A percentile compares a stretch with the other conserved stretches of the same genome.
Conservation (phyloP, 2,113 vertebrate genomes). For the Stercorarius parasiticus region DNA sequence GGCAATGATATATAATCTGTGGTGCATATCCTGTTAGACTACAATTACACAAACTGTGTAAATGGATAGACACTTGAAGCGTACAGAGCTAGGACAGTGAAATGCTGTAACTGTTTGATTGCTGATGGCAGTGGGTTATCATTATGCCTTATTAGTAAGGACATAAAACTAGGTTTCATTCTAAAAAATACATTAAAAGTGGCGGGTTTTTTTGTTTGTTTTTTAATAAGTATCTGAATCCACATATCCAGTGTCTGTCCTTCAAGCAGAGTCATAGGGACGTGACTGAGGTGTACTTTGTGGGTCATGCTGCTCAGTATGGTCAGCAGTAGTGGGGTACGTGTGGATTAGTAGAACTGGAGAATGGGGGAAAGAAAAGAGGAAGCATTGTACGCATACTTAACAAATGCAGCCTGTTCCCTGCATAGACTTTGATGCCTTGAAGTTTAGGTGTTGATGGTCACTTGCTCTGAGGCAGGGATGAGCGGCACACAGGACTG, state of each 20-base stretch:
- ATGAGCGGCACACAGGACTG: background rate
- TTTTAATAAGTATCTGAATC: background rate
- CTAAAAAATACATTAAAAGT: background rate
- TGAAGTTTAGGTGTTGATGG: background rate
- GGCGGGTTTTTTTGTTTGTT: background rate
- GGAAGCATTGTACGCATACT: background rate
- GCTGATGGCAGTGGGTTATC: background rate
- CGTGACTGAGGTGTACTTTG: background rate
- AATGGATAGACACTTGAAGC: background rate
- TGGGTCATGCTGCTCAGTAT: fast-evolving
- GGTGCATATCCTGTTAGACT: background rate
- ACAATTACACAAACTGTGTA: background rate
- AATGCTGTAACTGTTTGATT: background rate
- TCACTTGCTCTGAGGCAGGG: background rate
- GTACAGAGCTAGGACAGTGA: background rate
- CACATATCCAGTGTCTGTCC: background rate
- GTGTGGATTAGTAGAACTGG: background rate
- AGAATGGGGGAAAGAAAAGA: background rate
- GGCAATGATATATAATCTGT: background rate
- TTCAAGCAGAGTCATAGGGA: background rate
- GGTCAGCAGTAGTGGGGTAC: background rate
- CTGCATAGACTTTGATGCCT: background rate
- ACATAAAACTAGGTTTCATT: background rate
- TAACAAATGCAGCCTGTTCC: background rate
- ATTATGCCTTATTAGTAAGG: background rate